Evolutionary conservation across 2,113 vertebrate species (phyloP).

Genomic region (Pomatostomus ruficeps): DNA sequence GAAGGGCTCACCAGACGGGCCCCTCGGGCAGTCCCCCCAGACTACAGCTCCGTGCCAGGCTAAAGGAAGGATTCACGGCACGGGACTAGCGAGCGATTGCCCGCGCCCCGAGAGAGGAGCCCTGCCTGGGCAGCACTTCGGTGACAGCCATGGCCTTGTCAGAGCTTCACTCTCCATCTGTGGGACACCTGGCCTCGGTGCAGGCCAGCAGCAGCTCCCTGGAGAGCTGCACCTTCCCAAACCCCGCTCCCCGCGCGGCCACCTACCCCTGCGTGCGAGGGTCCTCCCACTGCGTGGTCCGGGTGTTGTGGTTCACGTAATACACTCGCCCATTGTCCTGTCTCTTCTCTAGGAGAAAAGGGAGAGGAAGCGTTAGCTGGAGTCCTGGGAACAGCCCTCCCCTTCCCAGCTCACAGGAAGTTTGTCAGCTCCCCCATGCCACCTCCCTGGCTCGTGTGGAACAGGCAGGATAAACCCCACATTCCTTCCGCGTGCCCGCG

Average conservation of each 20-base stretch:
- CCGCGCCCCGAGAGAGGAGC: neutral
- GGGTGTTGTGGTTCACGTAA: conserved; percentile 99
- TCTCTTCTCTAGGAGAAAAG: conserved; percentile 83
- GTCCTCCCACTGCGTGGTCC: conserved; percentile 97
- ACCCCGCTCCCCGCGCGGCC: neutral
- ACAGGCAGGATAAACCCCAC: neutral
- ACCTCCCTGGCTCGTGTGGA: neutral
- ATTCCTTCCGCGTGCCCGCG: neutral
- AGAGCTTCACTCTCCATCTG: neutral
- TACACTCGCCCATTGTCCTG: conserved; percentile 97
- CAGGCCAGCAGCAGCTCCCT: neutral
- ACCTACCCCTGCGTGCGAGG: conserved; percentile 96
- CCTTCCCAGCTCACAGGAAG: neutral
- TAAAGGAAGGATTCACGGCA: neutral
- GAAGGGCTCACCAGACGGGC: neutral
- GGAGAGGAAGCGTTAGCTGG: neutral
- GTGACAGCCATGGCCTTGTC: neutral
- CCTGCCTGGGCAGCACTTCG: neutral
- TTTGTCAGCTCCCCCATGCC: neutral
- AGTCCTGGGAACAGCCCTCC: neutral
- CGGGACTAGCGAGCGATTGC: fast-evolving
- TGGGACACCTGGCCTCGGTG: neutral
- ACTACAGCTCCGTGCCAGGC: neutral
- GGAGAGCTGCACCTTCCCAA: neutral
- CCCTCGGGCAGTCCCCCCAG: neutral